Conservation (phyloP, 2,888 invertebrate genomes). For the Zaprionus obscuricornis region DNA sequence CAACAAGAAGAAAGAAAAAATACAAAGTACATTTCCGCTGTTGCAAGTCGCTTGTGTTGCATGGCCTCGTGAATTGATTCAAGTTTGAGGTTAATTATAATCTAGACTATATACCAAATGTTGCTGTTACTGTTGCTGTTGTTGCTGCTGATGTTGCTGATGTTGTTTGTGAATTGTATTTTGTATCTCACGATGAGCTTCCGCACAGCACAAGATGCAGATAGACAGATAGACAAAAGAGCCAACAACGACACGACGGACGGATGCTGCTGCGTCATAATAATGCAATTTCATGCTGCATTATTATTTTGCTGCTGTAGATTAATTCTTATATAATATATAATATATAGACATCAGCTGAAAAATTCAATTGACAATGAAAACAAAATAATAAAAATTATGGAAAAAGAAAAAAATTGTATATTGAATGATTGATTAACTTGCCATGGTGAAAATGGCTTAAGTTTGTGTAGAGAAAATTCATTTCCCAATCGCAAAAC, state of each 20-base stretch:
- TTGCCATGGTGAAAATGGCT: slow-evolving; percentile 34
- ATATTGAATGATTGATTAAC: slow-evolving; percentile 40
- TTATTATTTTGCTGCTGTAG: slow-evolving; percentile 33
- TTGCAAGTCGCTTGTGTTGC: slow-evolving; percentile 37
- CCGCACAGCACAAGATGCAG: slow-evolving; percentile 23
- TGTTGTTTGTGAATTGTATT: slow-evolving; percentile 22
- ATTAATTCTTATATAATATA: slow-evolving; percentile 60
- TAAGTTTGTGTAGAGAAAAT: slow-evolving; percentile 72
- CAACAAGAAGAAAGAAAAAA: too few species aligned
- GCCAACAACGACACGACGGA: slow-evolving; percentile 28
- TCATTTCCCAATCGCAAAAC: slow-evolving; percentile 29
- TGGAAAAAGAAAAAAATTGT: too few species aligned
- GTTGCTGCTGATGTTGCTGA: too few species aligned
- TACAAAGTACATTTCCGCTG: slow-evolving; percentile 60
- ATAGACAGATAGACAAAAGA: slow-evolving; percentile 4
- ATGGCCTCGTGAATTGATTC: slow-evolving; percentile 57
- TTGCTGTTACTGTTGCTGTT: too few species aligned
- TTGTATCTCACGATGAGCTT: slow-evolving; percentile 43
- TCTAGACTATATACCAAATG: too few species aligned
- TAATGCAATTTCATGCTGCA: slow-evolving; percentile 65
- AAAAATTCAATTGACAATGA: background rate
- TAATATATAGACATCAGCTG: too few species aligned
- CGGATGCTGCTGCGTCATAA: slow-evolving; percentile 34
- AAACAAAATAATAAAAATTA: too few species aligned
- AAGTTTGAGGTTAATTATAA: slow-evolving; percentile 41